Conservation (phyloP, 2,113 vertebrate genomes). For the Anoura caudifer region DNA sequence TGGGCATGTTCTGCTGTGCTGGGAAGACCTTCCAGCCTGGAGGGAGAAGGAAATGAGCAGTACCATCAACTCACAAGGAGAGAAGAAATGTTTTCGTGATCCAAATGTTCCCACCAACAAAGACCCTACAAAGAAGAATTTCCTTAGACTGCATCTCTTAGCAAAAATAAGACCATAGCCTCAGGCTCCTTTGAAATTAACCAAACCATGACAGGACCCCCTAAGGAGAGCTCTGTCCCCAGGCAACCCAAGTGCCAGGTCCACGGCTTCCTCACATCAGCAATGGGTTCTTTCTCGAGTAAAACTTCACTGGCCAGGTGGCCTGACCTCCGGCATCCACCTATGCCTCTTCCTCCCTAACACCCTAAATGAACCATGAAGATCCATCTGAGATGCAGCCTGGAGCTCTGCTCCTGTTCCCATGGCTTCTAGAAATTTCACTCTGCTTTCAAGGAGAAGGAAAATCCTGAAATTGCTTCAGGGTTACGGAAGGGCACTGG, state of each 20-base stretch:
- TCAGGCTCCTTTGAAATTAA: conserved; percentile 9
- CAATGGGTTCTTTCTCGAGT: neutral
- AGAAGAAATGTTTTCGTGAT: neutral
- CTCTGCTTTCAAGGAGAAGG: neutral
- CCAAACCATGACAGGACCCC: neutral
- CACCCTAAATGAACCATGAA: neutral
- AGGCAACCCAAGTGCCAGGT: neutral
- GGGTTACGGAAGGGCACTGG: neutral
- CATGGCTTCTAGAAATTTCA: neutral
- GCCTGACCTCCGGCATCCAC: neutral
- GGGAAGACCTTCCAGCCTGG: neutral
- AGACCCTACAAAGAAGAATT: conserved; percentile 12
- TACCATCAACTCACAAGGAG: neutral
- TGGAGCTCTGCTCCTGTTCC: neutral
- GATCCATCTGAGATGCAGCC: neutral
- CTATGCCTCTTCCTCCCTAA: neutral
- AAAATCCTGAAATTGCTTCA: neutral
- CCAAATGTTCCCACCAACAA: neutral
- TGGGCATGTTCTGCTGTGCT: neutral
- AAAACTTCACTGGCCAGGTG: neutral
- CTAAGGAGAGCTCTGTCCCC: neutral
- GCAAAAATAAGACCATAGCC: conserved; percentile 19
- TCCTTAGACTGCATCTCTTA: conserved; percentile 14
- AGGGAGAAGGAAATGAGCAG: neutral
- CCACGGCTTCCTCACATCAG: neutral